Evolutionary conservation across 37 sponge, comb jelly and placozoan genomes (phyloP).

Genomic region (Halisarca cf. caerulea): DNA sequence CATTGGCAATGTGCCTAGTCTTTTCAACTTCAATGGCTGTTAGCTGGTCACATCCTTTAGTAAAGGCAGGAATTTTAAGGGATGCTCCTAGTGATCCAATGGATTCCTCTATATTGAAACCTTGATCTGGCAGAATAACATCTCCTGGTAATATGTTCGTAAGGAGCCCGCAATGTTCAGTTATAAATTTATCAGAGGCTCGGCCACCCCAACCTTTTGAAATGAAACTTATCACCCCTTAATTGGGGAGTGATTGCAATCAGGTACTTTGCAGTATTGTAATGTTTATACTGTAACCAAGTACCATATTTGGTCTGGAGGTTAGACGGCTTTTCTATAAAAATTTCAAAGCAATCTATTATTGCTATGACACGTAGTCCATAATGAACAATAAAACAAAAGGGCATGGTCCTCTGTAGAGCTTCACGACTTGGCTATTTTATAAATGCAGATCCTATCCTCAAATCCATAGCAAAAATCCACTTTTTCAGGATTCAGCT

Average conservation of each 20-base stretch:
- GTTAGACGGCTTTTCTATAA: conserved; percentile 34
- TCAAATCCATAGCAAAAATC: not conserved
- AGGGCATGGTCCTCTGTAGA: conserved; percentile 14
- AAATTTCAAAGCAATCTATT: conserved; percentile 40
- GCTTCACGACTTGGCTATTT: conserved; percentile 17
- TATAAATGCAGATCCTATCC: not conserved
- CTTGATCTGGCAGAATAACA: conserved; percentile 40
- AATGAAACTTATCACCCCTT: conserved; percentile 32
- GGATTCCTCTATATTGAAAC: conserved; percentile 42
- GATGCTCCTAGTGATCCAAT: conserved; percentile 21
- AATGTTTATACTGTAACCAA: conserved; percentile 41
- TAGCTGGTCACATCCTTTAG: conserved; percentile 28
- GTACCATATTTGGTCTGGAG: conserved; percentile 6
- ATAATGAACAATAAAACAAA: conserved; percentile 15
- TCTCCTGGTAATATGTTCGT: conserved; percentile 14
- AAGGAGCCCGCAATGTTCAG: conserved; percentile 14
- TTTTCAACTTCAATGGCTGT: not conserved
- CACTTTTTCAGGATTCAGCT: not conserved
- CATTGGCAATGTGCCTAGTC: conserved; percentile 25
- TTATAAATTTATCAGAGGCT: conserved; percentile 37
- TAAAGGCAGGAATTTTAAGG: conserved; percentile 18
- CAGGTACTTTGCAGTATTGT: conserved; percentile 45
- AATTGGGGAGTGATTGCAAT: conserved; percentile 50
- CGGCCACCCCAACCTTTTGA: conserved; percentile 58
- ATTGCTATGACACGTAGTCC: conserved; percentile 12